These are phyloP conservation scores for Helicoverpa zea DNA, from an alignment of 1,140 invertebrate genomes.

Conservation along the genomic window DNA sequence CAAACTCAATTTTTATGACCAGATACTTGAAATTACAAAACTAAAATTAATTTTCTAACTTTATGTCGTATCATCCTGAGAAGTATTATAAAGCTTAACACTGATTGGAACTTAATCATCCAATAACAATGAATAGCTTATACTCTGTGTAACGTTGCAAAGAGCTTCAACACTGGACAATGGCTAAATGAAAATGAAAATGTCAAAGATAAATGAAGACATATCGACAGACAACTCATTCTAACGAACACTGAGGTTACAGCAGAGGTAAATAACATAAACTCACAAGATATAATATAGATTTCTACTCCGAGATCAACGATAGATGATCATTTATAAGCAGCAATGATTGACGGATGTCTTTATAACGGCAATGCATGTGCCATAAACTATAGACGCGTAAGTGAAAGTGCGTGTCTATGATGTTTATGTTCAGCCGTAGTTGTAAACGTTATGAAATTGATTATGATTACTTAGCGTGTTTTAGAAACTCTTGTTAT, in stretches of 20 bases:
- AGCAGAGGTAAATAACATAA: not conserved
- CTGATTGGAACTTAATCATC: no score
- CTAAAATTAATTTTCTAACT: no score
- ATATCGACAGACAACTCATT: not conserved
- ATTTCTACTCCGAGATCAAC: not conserved
- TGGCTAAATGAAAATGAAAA: no score
- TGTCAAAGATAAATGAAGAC: no score
- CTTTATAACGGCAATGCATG: not conserved
- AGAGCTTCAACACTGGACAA: no score
- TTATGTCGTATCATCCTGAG: no score
- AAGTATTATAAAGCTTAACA: no score
- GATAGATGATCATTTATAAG: not conserved
- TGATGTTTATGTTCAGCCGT: not conserved
- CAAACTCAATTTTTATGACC: not conserved
- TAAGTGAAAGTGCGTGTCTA: constrained; percentile 33
- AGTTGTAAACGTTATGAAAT: constrained; percentile 33
- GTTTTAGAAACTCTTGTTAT: constrained; percentile 6
- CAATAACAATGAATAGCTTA: no score
- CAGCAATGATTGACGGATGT: constrained; percentile 8
- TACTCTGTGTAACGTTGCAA: no score
- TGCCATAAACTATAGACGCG: constrained; percentile 7
- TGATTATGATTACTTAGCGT: constrained; percentile 14
- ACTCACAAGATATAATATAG: not conserved
- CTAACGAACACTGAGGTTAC: not conserved
- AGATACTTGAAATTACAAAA: no score